Conservation (phyloP, 2,797 vertebrate genomes). For the Steatocranus sp. region DNA sequence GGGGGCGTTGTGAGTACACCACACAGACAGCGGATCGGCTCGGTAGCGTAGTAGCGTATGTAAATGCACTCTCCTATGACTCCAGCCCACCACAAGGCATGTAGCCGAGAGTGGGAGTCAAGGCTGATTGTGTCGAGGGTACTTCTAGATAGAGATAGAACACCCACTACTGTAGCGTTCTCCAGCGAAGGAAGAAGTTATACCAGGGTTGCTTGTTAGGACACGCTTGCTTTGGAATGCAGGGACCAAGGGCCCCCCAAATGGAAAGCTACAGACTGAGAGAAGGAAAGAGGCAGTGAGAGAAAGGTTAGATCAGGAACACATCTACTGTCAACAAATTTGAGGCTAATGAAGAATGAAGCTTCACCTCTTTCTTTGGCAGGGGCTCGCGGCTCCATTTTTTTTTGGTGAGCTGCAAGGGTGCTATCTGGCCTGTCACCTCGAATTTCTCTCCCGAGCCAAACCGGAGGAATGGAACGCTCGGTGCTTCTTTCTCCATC, state of each 20-base stretch:
- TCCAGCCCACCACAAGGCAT: constrained; percentile 75
- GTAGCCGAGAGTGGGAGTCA: constrained; percentile 73
- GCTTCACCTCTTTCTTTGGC: constrained; percentile 89
- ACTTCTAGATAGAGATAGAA: constrained; percentile 72
- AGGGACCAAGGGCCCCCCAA: constrained; percentile 45
- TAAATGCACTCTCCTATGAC: constrained; percentile 75
- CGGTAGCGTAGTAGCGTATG: constrained; percentile 68
- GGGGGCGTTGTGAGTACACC: constrained; percentile 71
- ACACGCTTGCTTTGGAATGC: constrained; percentile 71
- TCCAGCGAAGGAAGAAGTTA: constrained; percentile 62
- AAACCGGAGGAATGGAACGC: constrained; percentile 78
- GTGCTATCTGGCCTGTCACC: constrained; percentile 85
- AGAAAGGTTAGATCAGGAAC: constrained; percentile 79
- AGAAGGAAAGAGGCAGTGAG: constrained; percentile 35
- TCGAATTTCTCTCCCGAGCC: constrained; percentile 83
- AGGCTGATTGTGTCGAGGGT: constrained; percentile 73
- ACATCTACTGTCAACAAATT: constrained; percentile 71
- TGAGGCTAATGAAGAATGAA: constrained; percentile 87
- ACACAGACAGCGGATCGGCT: constrained; percentile 69
- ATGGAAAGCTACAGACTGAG: constrained; percentile 26
- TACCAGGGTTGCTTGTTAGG: constrained; percentile 65
- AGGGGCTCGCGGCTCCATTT: constrained; percentile 80
- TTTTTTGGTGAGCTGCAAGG: constrained; percentile 88
- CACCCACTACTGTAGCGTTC: constrained; percentile 67
- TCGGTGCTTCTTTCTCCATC: constrained; percentile 75